Evolutionary conservation across 2,888 invertebrate species (phyloP).

Genomic region (Catotricha subobsoleta): DNA sequence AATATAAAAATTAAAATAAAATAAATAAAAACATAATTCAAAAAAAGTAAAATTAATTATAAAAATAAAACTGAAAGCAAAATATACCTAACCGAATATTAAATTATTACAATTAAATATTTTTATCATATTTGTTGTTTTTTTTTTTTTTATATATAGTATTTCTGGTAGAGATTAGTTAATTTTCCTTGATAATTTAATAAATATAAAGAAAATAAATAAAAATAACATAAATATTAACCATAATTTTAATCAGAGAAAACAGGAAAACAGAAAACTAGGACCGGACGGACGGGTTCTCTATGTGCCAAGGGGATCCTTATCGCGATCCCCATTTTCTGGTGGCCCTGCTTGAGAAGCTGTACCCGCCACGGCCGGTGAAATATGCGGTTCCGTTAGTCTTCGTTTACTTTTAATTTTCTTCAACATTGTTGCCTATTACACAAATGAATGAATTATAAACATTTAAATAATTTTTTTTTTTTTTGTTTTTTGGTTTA

Average conservation of each 20-base stretch:
- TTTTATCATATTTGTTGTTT: too few species aligned
- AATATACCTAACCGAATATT: too few species aligned
- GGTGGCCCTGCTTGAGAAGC: constrained; percentile 25
- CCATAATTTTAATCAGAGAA: constrained; percentile 20
- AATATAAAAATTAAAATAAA: too few species aligned
- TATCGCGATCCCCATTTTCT: constrained; percentile 37
- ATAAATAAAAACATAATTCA: too few species aligned
- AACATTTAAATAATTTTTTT: background rate
- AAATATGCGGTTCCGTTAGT: constrained; percentile 65
- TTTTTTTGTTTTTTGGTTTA: background rate
- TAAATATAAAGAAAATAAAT: too few species aligned
- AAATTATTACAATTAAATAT: too few species aligned
- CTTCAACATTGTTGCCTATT: constrained; percentile 99
- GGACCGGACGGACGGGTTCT: constrained; percentile 29
- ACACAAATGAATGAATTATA: constrained; percentile 7
- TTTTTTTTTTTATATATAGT: too few species aligned
- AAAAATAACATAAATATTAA: too few species aligned
- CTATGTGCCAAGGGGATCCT: constrained; percentile 26
- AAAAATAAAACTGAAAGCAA: too few species aligned
- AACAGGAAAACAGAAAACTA: constrained; percentile 31
- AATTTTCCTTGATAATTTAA: too few species aligned
- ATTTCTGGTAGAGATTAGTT: too few species aligned
- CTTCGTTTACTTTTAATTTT: constrained; percentile 97
- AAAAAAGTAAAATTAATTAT: too few species aligned
- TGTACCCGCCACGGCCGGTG: constrained; percentile 27